Conservation (phyloP, 2,113 vertebrate genomes). For the Redunca redunca region DNA sequence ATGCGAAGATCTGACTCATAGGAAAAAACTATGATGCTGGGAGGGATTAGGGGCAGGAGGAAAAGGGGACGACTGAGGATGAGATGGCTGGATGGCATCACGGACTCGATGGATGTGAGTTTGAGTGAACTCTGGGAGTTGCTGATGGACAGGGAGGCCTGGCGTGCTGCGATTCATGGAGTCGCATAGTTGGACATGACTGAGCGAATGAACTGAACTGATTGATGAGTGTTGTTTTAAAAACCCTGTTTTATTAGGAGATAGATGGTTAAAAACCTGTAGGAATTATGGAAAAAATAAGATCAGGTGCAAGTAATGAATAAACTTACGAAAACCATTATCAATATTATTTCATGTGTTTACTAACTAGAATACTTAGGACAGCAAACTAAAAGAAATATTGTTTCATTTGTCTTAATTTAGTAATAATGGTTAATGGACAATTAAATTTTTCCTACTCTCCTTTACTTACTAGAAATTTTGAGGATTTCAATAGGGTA, state of each 20-base stretch:
- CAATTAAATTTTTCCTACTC: neutral
- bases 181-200: rapidly evolving
- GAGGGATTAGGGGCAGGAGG: too few species aligned
- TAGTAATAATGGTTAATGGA: neutral
- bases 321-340: neutral
- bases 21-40: too few species aligned
- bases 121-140: too few species aligned
- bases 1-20: too few species aligned
- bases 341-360: neutral
- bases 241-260: neutral
- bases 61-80: too few species aligned
- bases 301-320: neutral
- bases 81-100: too few species aligned
- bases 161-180: rapidly evolving
- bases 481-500: neutral
- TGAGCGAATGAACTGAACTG: too few species aligned
- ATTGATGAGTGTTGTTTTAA: neutral
- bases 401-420: neutral
- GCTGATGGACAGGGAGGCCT: too few species aligned
- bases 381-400: neutral
- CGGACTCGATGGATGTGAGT: too few species aligned
- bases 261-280: neutral
- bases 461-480: neutral
- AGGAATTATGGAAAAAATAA: neutral
- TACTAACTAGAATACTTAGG: neutral